Conservation (phyloP, 64 coral and sea anemone genomes). For the Porites lutea region DNA sequence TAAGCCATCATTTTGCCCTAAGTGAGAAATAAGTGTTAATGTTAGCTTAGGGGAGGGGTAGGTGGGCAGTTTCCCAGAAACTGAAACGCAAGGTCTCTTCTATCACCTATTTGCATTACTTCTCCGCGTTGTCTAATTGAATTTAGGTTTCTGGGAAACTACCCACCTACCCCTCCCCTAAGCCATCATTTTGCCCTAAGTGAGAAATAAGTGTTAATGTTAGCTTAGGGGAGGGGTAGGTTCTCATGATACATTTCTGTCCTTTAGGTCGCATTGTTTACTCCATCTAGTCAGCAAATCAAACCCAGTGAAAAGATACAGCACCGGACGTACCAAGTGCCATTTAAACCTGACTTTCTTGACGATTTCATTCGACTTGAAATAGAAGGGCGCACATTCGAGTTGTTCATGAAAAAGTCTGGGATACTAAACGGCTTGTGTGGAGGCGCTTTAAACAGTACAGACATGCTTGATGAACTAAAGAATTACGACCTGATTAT, state of each 20-base stretch:
- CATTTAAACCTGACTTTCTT: conserved; percentile 2
- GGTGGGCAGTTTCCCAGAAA: too few relatives aligned
- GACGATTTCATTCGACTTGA: neutral
- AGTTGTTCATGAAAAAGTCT: neutral
- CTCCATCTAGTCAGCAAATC: neutral
- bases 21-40: too few relatives aligned
- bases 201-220: too few relatives aligned
- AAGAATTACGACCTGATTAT: conserved; percentile 61
- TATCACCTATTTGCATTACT: too few relatives aligned
- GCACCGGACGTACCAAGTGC: conserved; percentile 10
- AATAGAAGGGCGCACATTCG: neutral
- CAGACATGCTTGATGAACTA: neutral
- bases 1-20: too few relatives aligned
- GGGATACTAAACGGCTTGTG: neutral
- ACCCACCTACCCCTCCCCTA: too few relatives aligned
- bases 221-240: too few relatives aligned
- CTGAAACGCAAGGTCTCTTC: too few relatives aligned
- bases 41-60: too few relatives aligned
- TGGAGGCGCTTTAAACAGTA: conserved; percentile 52
- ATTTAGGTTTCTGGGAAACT: too few relatives aligned
- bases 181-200: too few relatives aligned
- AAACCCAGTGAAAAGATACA: neutral
- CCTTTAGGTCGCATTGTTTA: conserved; percentile 9
- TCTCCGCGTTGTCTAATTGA: too few relatives aligned
- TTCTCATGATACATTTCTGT: neutral